Percentiles rank a stretch among this genome's conserved stretches.
These are phyloP conservation scores for Whitmania pigra DNA, from an alignment of 1,140 invertebrate species.

Conservation along the genomic window DNA sequence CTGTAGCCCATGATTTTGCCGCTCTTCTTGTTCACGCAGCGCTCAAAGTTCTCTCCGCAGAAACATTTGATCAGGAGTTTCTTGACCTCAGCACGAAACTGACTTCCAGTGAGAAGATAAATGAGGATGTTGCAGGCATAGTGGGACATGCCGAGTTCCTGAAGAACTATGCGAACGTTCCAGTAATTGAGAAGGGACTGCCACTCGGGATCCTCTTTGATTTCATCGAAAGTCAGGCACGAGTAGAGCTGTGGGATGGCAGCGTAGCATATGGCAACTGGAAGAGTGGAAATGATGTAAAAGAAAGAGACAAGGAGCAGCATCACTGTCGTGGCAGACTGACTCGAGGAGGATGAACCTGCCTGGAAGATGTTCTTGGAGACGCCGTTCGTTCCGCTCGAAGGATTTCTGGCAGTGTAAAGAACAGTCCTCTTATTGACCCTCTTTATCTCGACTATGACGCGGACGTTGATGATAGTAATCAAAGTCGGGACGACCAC, in stretches of 20 bases:
- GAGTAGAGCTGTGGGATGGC: not conserved
- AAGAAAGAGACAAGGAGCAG: slow-evolving; percentile 39
- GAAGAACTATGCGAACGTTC: slow-evolving; percentile 31
- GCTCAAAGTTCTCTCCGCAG: not conserved
- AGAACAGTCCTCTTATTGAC: not conserved
- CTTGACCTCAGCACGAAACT: slow-evolving; percentile 36
- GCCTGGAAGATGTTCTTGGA: not conserved
- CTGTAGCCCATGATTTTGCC: not conserved
- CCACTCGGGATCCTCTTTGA: slow-evolving; percentile 30
- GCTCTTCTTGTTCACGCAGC: not conserved
- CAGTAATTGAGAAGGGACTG: slow-evolving; percentile 32
- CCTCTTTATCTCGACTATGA: slow-evolving; percentile 10
- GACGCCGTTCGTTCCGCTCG: slow-evolving; percentile 24
- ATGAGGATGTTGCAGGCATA: slow-evolving; percentile 41
- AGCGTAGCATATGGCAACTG: slow-evolving; percentile 36
- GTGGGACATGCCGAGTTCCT: slow-evolving; percentile 39
- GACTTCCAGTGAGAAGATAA: slow-evolving; percentile 37
- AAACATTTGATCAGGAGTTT: slow-evolving; percentile 22
- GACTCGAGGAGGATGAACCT: not conserved
- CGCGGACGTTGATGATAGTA: slow-evolving; percentile 17
- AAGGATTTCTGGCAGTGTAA: slow-evolving; percentile 29
- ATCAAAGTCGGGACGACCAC: slow-evolving; percentile 30
- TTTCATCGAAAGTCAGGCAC: slow-evolving; percentile 22
- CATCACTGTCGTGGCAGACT: slow-evolving; percentile 35
- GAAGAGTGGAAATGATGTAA: slow-evolving; percentile 37